phyloP scores from a whole-genome alignment of 2,888 invertebrate species.

The Sisyra terminalis region DNA sequence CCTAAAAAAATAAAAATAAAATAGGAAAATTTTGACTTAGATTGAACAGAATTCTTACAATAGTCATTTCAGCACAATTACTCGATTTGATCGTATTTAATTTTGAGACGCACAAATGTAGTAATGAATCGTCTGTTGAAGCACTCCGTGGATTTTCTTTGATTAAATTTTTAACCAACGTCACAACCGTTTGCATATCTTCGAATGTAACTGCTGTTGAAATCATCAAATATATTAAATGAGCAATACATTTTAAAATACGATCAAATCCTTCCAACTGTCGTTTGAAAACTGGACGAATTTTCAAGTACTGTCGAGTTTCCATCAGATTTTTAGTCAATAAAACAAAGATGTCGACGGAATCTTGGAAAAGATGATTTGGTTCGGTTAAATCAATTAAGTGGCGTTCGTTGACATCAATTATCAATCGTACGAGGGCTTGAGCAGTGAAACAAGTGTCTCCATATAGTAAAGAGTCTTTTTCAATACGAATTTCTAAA shows the following conservation, averaged over 20 bases:
- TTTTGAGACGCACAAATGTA: constrained; percentile 69
- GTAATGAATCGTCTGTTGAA: constrained; percentile 57
- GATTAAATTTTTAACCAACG: constrained; percentile 37
- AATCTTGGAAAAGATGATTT: constrained; percentile 48
- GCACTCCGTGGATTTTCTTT: constrained; percentile 49
- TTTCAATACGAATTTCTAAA: constrained; percentile 59
- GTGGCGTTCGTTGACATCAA: constrained; percentile 48
- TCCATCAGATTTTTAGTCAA: constrained; percentile 45
- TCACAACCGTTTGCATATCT: constrained; percentile 28
- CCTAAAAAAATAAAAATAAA: constrained; percentile 25
- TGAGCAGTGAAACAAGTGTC: constrained; percentile 79
- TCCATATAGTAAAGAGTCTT: constrained; percentile 47
- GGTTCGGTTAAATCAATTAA: constrained; percentile 31
- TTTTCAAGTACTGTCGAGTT: constrained; percentile 31
- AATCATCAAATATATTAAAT: constrained; percentile 54
- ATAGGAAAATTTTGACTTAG: constrained; percentile 15
- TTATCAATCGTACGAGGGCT: constrained; percentile 69
- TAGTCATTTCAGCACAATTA: constrained; percentile 54
- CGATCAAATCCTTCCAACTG: constrained; percentile 73
- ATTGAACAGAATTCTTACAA: constrained; percentile 14
- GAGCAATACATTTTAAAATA: constrained; percentile 61
- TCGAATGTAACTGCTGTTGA: constrained; percentile 37
- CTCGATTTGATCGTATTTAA: constrained; percentile 62
- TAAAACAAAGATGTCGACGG: constrained; percentile 48
- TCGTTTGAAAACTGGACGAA: constrained; percentile 53